These are phyloP conservation scores for Dysidea cf. avara DNA, from an alignment of 37 sponge, comb jelly and placozoan species.

Conservation along the genomic window DNA sequence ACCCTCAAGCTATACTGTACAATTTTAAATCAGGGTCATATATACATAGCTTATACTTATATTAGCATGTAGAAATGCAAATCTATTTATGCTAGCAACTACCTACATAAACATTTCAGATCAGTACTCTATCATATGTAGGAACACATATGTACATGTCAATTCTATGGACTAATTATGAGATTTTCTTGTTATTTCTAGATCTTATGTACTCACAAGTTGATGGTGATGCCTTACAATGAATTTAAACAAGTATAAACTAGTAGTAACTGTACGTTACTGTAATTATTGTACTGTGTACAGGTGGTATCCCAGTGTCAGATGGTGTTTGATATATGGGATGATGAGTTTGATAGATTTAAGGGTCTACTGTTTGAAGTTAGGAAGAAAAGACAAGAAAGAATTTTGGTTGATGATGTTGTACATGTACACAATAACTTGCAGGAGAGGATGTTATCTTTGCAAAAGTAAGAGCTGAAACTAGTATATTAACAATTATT, in stretches of 20 bases:
- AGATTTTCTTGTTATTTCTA: slow-evolving; percentile 27
- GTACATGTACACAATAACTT: slow-evolving; percentile 89
- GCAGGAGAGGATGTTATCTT: slow-evolving; percentile 69
- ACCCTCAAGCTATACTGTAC: no score
- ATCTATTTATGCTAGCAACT: no score
- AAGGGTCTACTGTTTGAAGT: slow-evolving; percentile 76
- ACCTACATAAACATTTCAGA: no score
- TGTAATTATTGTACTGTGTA: no score
- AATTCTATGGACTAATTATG: no score
- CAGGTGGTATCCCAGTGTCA: slow-evolving; percentile 64
- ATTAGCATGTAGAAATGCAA: no score
- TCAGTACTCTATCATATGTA: no score
- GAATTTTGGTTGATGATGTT: slow-evolving; percentile 76
- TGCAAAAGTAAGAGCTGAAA: slow-evolving; percentile 92
- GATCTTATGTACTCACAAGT: slow-evolving; percentile 83
- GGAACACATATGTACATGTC: no score
- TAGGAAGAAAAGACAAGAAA: slow-evolving; percentile 78
- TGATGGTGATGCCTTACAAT: slow-evolving; percentile 87
- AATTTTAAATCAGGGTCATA: no score
- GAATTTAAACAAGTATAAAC: slow-evolving; percentile 84
- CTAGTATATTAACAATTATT: no score
- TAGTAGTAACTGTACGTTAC: no score
- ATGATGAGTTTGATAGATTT: slow-evolving; percentile 96
- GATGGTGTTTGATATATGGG: slow-evolving; percentile 87
- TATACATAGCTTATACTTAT: no score